A percentile compares a stretch with the other conserved stretches of the same genome.
phyloP scores from a whole-genome alignment of 2,888 invertebrate species.

The Cybosia mesomella region DNA sequence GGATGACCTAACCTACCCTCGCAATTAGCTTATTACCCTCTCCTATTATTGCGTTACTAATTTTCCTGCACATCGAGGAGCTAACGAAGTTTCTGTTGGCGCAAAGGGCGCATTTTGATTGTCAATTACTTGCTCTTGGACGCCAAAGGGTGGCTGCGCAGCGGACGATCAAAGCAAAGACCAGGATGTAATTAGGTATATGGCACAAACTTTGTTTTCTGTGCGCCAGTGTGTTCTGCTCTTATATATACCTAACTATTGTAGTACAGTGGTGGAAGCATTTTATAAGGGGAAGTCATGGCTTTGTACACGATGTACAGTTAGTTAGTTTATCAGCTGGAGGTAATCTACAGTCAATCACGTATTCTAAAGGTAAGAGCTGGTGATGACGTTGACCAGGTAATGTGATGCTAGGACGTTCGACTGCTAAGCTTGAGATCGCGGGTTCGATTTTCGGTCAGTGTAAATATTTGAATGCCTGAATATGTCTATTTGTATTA shows the following conservation, averaged over 20 bases:
- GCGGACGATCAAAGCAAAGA: slow-evolving; percentile 68
- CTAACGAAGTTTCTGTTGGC: slow-evolving; percentile 80
- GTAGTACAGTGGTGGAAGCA: too few relatives aligned
- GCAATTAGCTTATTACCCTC: slow-evolving; percentile 83
- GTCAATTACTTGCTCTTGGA: slow-evolving; percentile 82
- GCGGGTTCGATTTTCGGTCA: too few relatives aligned
- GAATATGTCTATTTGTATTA: too few relatives aligned
- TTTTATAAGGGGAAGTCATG: too few relatives aligned
- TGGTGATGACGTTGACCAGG: too few relatives aligned
- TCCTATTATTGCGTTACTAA: slow-evolving; percentile 84
- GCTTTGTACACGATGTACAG: too few relatives aligned
- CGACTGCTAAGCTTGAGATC: too few relatives aligned
- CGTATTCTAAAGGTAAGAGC: too few relatives aligned
- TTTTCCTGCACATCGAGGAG: slow-evolving; percentile 81
- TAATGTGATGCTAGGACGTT: too few relatives aligned
- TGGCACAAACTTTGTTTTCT: slow-evolving; percentile 67
- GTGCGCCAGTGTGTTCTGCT: slow-evolving; percentile 9
- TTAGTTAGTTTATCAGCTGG: too few relatives aligned
- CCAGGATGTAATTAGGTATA: slow-evolving; percentile 79
- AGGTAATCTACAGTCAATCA: too few relatives aligned
- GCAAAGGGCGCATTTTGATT: slow-evolving; percentile 83
- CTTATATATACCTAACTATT: background rate
- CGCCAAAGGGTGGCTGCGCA: slow-evolving; percentile 67
- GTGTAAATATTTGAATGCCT: too few relatives aligned
- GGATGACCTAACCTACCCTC: slow-evolving; percentile 79